Percentiles rank a stretch among this genome's conserved stretches.
Conservation (phyloP, 2,797 vertebrate genomes). For the Pantherophis alleghaniensis region DNA sequence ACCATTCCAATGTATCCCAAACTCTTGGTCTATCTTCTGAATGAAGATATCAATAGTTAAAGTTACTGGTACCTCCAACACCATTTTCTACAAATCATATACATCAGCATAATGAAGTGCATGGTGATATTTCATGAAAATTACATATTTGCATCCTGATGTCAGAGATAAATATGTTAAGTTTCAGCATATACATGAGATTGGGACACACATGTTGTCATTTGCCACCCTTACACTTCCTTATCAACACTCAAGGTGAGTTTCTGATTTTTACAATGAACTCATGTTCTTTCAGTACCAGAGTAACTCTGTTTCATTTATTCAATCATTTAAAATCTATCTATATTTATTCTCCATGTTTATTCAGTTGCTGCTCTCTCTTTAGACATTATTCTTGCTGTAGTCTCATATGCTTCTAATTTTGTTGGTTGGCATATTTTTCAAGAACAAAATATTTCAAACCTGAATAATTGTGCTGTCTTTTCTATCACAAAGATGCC, state of each 20-base stretch:
- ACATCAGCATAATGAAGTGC: neutral
- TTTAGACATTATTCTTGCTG: neutral
- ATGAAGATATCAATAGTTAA: neutral
- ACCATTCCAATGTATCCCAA: neutral
- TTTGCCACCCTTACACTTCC: neutral
- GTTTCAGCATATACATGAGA: neutral
- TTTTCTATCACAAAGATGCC: neutral
- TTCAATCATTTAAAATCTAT: neutral
- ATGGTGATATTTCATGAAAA: neutral
- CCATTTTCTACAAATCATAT: neutral
- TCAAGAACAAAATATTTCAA: neutral
- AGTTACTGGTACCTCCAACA: neutral
- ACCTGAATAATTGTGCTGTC: neutral
- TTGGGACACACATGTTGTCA: neutral
- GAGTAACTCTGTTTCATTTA: neutral
- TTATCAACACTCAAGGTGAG: neutral
- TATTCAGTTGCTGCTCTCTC: neutral
- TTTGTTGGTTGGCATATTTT: neutral
- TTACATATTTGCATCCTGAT: neutral
- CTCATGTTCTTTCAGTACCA: neutral
- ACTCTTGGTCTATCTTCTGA: slow-evolving; percentile 38
- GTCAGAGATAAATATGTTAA: neutral
- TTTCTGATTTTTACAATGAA: neutral
- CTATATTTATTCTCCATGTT: neutral
- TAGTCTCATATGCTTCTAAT: neutral